These are phyloP conservation scores for Sarcophilus harrisii DNA, from an alignment of 2,797 vertebrate species.

Conservation along the genomic window DNA sequence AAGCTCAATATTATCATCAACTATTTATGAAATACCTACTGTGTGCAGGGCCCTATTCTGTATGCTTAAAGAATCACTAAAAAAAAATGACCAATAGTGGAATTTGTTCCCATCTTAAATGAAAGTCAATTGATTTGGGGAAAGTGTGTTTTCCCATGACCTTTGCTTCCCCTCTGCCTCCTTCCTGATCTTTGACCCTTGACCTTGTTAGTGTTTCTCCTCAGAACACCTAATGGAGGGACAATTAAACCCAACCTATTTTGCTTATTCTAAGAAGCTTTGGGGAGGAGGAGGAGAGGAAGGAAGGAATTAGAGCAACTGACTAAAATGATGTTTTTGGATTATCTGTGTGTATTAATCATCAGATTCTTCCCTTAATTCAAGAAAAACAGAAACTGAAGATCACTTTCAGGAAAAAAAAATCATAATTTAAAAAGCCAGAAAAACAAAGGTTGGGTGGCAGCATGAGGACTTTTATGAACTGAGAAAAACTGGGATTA, in stretches of 20 bases:
- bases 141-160: constrained; percentile 19
- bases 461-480: not conserved
- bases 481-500: not conserved
- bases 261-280: not conserved
- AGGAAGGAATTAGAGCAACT: not conserved
- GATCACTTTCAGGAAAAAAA: not conserved
- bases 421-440: constrained; percentile 2
- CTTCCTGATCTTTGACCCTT: not conserved
- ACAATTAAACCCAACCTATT: not conserved
- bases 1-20: constrained; percentile 63
- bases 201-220: not conserved
- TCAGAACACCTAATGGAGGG: not conserved
- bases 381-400: not conserved
- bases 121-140: not conserved
- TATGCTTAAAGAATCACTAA: constrained; percentile 29
- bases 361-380: constrained; percentile 5
- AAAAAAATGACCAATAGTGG: constrained; percentile 21
- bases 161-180: not conserved
- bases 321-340: not conserved
- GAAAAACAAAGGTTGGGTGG: not conserved
- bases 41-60: constrained; percentile 27
- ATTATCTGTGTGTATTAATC: not conserved
- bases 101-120: constrained; percentile 51
- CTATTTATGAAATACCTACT: constrained; percentile 72
- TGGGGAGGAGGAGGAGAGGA: not conserved